These are phyloP conservation scores for Yponomeuta sedellus DNA, from an alignment of 2,888 invertebrate species.

Conservation along the genomic window DNA sequence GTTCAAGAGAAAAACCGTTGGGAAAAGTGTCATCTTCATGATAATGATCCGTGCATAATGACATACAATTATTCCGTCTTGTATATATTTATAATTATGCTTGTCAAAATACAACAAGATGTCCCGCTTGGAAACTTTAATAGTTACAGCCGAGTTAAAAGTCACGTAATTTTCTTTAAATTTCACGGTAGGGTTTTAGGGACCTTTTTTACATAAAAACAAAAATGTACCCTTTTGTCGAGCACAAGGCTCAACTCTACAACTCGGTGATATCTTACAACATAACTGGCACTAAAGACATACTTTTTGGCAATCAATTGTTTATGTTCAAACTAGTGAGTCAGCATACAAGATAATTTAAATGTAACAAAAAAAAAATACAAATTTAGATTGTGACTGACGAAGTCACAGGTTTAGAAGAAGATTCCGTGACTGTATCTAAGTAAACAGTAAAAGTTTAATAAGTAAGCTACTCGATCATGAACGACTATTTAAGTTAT, in stretches of 20 bases:
- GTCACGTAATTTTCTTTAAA: too few relatives aligned
- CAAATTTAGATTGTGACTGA: too few relatives aligned
- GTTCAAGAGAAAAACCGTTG: too few relatives aligned
- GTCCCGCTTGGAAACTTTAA: too few relatives aligned
- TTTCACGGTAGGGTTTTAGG: background rate
- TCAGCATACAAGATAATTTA: background rate
- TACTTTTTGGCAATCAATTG: background rate
- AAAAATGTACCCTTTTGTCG: background rate
- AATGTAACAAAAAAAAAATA: too few relatives aligned
- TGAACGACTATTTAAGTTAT: background rate
- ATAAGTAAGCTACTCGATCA: background rate
- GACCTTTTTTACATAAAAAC: background rate
- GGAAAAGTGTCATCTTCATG: too few relatives aligned
- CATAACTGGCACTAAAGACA: background rate
- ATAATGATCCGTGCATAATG: too few relatives aligned
- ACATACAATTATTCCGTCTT: too few relatives aligned
- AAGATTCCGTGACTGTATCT: background rate
- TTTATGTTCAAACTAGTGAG: background rate
- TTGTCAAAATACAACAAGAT: too few relatives aligned
- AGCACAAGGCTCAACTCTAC: background rate
- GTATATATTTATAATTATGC: too few relatives aligned
- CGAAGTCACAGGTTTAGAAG: constrained; percentile 13
- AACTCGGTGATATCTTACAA: background rate
- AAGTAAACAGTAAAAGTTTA: too few relatives aligned
- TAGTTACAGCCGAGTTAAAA: too few relatives aligned